These are phyloP conservation scores for Nasonia longicornis DNA, from an alignment of 1,140 invertebrate species.

Conservation along the genomic window DNA sequence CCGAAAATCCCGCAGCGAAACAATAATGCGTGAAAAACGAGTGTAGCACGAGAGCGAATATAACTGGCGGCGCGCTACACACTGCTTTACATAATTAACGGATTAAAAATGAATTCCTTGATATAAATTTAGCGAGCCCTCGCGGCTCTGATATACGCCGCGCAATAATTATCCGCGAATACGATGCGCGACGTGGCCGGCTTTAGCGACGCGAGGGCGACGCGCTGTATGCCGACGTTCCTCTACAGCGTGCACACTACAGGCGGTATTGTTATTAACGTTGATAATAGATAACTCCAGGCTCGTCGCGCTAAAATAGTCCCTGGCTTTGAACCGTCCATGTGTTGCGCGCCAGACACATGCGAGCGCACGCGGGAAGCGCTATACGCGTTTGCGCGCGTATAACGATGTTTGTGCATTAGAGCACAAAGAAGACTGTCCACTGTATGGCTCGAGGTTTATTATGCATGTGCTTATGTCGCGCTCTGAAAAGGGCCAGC, in stretches of 20 bases:
- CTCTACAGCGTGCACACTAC: not conserved
- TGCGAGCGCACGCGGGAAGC: no score
- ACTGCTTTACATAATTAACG: conserved; percentile 29
- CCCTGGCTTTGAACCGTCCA: not conserved
- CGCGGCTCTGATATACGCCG: not conserved
- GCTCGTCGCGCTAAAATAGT: conserved; percentile 4
- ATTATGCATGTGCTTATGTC: not conserved
- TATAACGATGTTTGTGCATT: conserved; percentile 4
- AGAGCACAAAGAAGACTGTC: conserved; percentile 1
- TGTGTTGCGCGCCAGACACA: not conserved
- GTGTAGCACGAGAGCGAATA: not conserved
- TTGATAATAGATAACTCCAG: conserved; percentile 33
- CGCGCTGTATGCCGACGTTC: no score
- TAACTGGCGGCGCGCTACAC: no score
- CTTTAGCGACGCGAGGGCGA: not conserved
- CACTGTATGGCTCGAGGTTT: not conserved
- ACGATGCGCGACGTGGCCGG: not conserved
- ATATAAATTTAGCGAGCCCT: not conserved
- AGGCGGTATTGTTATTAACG: conserved; percentile 33
- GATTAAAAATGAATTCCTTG: conserved; percentile 29
- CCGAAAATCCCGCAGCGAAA: conserved; percentile 3
- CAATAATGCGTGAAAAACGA: conserved; percentile 30
- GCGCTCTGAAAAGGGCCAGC: no score
- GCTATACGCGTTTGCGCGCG: not conserved
- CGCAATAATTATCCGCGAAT: conserved; percentile 24